Base-by-base conservation (phyloP, 2,797 vertebrate species). In the Picus viridis region DNA sequence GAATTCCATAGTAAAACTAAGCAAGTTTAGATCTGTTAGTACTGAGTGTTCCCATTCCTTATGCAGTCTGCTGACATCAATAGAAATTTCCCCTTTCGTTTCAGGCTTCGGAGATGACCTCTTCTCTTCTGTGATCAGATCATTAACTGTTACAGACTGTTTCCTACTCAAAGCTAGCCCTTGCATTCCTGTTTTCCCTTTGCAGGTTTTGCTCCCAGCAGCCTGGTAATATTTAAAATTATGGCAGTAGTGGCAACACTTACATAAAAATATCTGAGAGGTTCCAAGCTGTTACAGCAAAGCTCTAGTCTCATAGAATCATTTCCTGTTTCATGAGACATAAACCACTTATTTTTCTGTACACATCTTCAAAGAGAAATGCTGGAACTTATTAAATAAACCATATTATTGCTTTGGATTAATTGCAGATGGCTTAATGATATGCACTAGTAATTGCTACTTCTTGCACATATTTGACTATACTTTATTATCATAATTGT, bases 361-460 rank as follows among this genome's bases (percentile, higher is more conserved):
- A 89, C 75, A 59, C 82, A 86, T 82, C 70, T 94, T 95, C 92
- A 95, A 94, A 92, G 78, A 90, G 56, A 83, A 95, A 91, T 78
- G 32, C 32, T 94, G 70, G 56, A 95, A 93, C 39, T 95, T 95
- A 92, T 93, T 92, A 92, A 91, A 95, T 92, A 95, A 94, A 88
- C 53, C 57, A 36, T 87, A 89, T 92, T 97, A 94, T 78, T 93
- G 43, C 77, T 94, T 86, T 91, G 77, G 91, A 94, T 94, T 96
- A 95, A 96, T 96, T 96, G 29, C 89, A 93, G 86, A 90, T 95
- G 90, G 87, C 45, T 94, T 95, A 94, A 96, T 90, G 90, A 94
- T 94, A 92, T 94, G 57, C 90, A 87, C 27, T 95, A 81, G 87
- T 96, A 96, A 96, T 96, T 95, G 83, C 83, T 88, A 77, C 80